Base-by-base conservation (phyloP, 2,113 vertebrate species). In the Rutilus rutilus region DNA sequence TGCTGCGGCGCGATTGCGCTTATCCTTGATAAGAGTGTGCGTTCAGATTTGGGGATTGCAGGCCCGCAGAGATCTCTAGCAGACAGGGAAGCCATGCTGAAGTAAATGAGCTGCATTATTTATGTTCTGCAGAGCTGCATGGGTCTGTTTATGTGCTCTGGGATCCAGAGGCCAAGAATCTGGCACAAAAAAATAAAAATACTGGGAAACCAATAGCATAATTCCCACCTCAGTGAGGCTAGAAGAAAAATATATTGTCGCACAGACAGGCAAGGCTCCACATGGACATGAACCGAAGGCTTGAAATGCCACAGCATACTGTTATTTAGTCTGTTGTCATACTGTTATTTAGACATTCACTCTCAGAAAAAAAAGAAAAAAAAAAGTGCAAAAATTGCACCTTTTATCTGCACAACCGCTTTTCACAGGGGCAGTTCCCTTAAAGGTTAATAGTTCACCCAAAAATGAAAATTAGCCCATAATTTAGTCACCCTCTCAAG, bases 61-160 rank as follows among this genome's bases (percentile, higher is more conserved):
- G n/a, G 74, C 45, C 25, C 2, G 3, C 47, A 19, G n/a, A 54
- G 50, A 54, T 33, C 27, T 77, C 23, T 1, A 50, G 71, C 71
- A 23, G 27, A 42, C 69, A n/a, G 69, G 36, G 36, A 73, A 73
- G 84, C 84, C 84, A 85, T 33, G 82, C 84, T 69, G 73, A 88
- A 74, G 78, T 85, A 89, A 83, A 77, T 17, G 10, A 67, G 42
- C 73, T 89, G 82, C 86, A 89, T 89, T 86, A 90, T 90, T 89
- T 47, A 90, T 85, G 82, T 74, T 50, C 87, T 69, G 86, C 54
- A 85, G 69, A 64, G 47, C 36, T 21, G 62, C 59, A 39, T 45
- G 74, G 30, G 33, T 78, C n/a, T 30, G 27, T 27, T 74, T 19
- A 27, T 78, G 54, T 57, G 69, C 42, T 52, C 19, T 14, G 27